Percentiles rank a stretch among this genome's conserved stretches.
phyloP scores from a whole-genome alignment of 2,113 vertebrate genomes.

The Callorhinus ursinus region DNA sequence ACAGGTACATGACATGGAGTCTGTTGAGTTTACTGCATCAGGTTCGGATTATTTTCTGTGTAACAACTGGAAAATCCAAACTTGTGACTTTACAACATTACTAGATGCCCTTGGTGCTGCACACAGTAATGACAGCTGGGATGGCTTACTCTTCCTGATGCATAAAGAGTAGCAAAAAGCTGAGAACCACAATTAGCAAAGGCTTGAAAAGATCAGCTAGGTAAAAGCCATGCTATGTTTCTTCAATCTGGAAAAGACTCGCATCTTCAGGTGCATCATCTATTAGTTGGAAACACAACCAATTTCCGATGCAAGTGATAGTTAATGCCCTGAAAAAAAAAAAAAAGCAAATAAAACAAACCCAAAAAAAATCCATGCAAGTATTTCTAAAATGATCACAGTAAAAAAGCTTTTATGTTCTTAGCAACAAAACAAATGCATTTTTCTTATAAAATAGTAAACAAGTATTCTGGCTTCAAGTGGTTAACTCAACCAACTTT shows the following conservation, averaged over 20 bases:
- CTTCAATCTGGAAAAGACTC: neutral
- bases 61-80: conserved; percentile 13
- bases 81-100: neutral
- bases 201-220: neutral
- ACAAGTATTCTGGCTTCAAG: neutral
- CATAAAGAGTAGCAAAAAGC: neutral
- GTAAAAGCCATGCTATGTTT: neutral
- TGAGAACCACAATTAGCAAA: neutral
- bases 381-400: neutral
- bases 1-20: neutral
- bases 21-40: neutral
- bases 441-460: conserved; percentile 8
- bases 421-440: neutral
- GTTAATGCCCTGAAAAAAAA: neutral
- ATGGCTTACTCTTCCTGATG: neutral
- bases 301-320: neutral
- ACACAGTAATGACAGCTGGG: neutral
- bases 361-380: neutral
- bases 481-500: neutral
- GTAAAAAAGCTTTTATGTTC: neutral
- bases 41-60: neutral
- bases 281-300: neutral
- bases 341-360: neutral
- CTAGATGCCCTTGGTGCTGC: neutral
- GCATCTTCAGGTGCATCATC: neutral